Conservation (phyloP, 2,888 invertebrate species). For the Polymixis flavicincta region DNA sequence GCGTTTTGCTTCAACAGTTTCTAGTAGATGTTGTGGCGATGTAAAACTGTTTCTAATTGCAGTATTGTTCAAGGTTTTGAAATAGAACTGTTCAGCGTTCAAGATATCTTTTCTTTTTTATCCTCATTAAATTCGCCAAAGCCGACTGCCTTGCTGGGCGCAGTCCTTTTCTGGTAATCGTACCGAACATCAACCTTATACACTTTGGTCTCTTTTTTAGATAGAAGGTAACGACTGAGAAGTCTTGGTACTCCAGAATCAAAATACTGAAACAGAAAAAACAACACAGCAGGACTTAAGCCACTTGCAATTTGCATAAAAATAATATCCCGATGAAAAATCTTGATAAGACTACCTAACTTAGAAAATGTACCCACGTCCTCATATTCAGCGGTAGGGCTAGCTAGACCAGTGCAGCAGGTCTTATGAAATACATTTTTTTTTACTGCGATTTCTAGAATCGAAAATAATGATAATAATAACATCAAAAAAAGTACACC, state of each 20-base stretch:
- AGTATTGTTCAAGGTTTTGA: not conserved
- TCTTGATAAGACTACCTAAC: too few relatives aligned
- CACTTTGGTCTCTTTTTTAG: slow-evolving; percentile 69
- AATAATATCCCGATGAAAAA: too few relatives aligned
- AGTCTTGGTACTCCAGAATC: slow-evolving; percentile 71
- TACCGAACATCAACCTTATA: slow-evolving; percentile 73
- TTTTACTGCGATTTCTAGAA: not conserved
- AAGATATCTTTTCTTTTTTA: slow-evolving; percentile 36
- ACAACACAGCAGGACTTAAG: not conserved
- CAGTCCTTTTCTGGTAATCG: slow-evolving; percentile 46
- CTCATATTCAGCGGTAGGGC: not conserved
- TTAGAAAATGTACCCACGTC: too few relatives aligned
- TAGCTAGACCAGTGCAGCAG: not conserved
- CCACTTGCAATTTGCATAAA: too few relatives aligned
- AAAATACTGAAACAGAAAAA: slow-evolving; percentile 70
- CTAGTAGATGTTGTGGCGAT: not conserved
- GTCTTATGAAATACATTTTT: not conserved
- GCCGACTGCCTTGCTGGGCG: slow-evolving; percentile 25
- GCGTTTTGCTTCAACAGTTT: not conserved
- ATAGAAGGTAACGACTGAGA: slow-evolving; percentile 73
- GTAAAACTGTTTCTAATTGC: not conserved
- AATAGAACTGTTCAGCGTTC: not conserved
- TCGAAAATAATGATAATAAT: not conserved
- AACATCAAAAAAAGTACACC: not conserved
- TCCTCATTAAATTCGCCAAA: slow-evolving; percentile 23